A percentile compares a stretch with the other conserved stretches of the same genome.
phyloP scores from a whole-genome alignment of 2,888 invertebrate genomes.

The Melanargia galathea region DNA sequence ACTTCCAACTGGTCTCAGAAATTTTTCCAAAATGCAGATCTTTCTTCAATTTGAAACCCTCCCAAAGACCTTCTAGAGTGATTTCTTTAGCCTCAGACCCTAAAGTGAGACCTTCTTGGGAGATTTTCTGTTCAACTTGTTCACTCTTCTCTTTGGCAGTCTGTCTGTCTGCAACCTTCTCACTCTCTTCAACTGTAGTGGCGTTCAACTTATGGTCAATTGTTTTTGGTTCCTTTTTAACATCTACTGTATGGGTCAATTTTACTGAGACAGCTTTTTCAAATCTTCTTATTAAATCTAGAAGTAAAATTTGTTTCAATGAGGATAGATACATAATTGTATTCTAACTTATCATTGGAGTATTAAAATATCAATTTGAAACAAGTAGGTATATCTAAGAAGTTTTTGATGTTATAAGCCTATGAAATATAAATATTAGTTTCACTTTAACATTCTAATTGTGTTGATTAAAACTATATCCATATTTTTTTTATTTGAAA shows the following conservation, averaged over 20 bases:
- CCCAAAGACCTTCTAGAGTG: constrained; percentile 65
- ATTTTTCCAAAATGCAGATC: constrained; percentile 71
- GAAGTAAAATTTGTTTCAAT: constrained; percentile 34
- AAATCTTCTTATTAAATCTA: constrained; percentile 64
- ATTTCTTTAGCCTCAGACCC: constrained; percentile 64
- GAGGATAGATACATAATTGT: too few relatives aligned
- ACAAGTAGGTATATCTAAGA: too few relatives aligned
- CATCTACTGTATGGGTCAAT: constrained; percentile 44
- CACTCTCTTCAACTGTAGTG: constrained; percentile 49
- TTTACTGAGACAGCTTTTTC: constrained; percentile 59
- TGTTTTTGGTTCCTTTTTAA: constrained; percentile 45
- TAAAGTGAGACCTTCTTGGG: constrained; percentile 51
- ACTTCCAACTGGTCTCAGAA: constrained; percentile 68
- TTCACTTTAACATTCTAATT: too few relatives aligned
- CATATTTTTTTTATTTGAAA: too few relatives aligned
- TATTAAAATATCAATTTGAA: too few relatives aligned
- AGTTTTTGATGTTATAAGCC: too few relatives aligned
- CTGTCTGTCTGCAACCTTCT: constrained; percentile 35
- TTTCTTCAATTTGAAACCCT: constrained; percentile 68
- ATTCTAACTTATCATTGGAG: too few relatives aligned
- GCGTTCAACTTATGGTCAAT: constrained; percentile 44
- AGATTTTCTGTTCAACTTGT: constrained; percentile 46
- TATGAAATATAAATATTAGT: too few relatives aligned
- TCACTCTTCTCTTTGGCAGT: constrained; percentile 38
- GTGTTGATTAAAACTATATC: too few relatives aligned